Evolutionary conservation across 2,888 invertebrate genomes (phyloP), one percentile per base, ranked within the genome.

Genomic region (Parapristionchus giblindavisi): DNA sequence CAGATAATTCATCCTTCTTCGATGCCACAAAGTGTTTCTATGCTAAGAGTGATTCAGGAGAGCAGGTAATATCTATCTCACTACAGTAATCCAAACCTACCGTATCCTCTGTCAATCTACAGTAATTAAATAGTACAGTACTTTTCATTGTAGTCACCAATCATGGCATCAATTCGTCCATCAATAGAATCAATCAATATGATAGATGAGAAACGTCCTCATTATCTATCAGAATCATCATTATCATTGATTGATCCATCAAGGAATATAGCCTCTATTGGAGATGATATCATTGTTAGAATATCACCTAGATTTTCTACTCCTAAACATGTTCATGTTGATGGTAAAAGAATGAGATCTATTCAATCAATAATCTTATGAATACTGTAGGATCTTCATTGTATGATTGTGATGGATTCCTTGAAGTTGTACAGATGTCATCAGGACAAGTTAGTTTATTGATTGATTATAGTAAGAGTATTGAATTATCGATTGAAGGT

Each of bases 11-110:
- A n/a, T 17, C 63, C 1, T 17, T 70, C 3, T 54, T 70, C 43
- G 70, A 70, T 54, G 52, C 54, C 2, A 54, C 52, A 4, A 43
- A 70, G 27, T 70, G 54, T 14, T 70, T 38, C 54, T 70, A 70
- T 27, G 54, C 38, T 36, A 70, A 52, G 32, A 70, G 70, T 54
- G 70, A 70, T 11, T 52, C 32, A 21, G 11, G 36, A 6, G 36
- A 21, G 38, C 38, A 54, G 43, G 70, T 66, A 32, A 2, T 24
- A 32, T 3, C 8, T 5, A 43, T 32, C 29, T 29, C 14, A 6
- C 11, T 27, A 27, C 21, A 27, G 6, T 24, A 11, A 6, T 54
- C 24, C n/a, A 1, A 54, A 17, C 4, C 1, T n/a, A 11, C 29
- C 54, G 48, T 60, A 8, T 60, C 34, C 32, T 14, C 11, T 60